Conservation (phyloP, 2,888 invertebrate genomes). For the Trachelus iudaicus region DNA sequence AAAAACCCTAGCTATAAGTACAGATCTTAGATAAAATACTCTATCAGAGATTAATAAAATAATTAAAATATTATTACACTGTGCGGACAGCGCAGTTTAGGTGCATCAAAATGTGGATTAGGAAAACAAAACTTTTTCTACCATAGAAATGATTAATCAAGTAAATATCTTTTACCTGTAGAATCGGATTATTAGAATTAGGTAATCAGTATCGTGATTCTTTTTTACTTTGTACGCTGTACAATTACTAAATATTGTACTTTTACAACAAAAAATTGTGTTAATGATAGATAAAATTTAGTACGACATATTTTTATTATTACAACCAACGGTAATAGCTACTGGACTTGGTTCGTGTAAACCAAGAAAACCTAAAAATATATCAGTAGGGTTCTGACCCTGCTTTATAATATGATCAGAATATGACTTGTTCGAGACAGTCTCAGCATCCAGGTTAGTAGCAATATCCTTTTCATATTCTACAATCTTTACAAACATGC, state of each 20-base stretch:
- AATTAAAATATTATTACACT: too few species aligned
- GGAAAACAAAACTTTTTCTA: too few species aligned
- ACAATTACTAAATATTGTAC: slow-evolving; percentile 1
- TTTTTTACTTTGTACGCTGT: slow-evolving; percentile 8
- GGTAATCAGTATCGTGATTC: too few species aligned
- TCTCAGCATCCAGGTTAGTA: slow-evolving; percentile 5
- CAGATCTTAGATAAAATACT: too few species aligned
- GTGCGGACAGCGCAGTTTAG: too few species aligned
- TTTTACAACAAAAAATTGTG: slow-evolving; percentile 5
- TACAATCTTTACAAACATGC: not conserved
- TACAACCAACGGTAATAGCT: slow-evolving; percentile 27
- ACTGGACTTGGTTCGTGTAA: slow-evolving; percentile 35
- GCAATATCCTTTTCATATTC: slow-evolving; percentile 9
- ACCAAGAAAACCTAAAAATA: slow-evolving; percentile 45
- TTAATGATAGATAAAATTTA: slow-evolving; percentile 19
- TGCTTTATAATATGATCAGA: slow-evolving; percentile 11
- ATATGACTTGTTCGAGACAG: slow-evolving; percentile 9
- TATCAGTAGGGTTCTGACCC: slow-evolving; percentile 33
- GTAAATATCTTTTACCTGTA: not conserved
- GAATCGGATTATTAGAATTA: not conserved
- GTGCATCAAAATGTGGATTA: too few species aligned
- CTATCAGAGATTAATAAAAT: too few species aligned
- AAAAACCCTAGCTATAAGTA: too few species aligned
- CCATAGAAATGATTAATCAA: not conserved
- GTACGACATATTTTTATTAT: slow-evolving; percentile 31